Percentiles rank a stretch among this genome's conserved stretches.
These are phyloP conservation scores for Lethenteron reissneri DNA, from an alignment of 2,113 vertebrate genomes.

Conservation along the genomic window DNA sequence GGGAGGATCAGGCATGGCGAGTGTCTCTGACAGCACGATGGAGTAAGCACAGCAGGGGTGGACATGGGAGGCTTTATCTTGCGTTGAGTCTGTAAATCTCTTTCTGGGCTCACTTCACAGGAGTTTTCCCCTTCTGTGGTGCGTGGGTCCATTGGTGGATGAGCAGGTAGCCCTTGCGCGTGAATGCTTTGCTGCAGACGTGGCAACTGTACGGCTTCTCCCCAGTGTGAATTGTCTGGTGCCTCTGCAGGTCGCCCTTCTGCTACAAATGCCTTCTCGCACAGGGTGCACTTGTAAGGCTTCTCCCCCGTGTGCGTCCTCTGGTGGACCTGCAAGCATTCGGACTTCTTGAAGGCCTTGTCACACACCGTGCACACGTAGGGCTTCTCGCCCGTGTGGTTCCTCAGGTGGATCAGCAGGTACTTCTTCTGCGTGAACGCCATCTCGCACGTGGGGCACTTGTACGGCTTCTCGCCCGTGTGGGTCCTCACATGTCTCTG, in stretches of 20 bases:
- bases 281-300: conserved; percentile 78
- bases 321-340: conserved; percentile 83
- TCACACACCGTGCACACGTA: conserved; percentile 81
- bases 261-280: conserved; percentile 85
- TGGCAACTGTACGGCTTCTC: conserved; percentile 89
- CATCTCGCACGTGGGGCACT: conserved; percentile 77
- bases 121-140: too few relatives aligned
- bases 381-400: conserved; percentile 37
- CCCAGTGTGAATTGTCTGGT: conserved; percentile 65
- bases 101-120: too few relatives aligned
- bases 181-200: conserved; percentile 87
- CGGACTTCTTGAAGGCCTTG: conserved; percentile 81
- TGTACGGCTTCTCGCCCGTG: conserved; percentile 86
- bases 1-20: too few relatives aligned
- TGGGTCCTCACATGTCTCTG: conserved; percentile 75
- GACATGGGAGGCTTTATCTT: too few relatives aligned
- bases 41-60: too few relatives aligned
- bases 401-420: background rate
- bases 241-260: conserved; percentile 80
- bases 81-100: too few relatives aligned
- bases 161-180: too few relatives aligned
- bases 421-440: conserved; percentile 42
- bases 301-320: conserved; percentile 72
- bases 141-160: too few relatives aligned
- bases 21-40: too few relatives aligned